Evolutionary conservation across 1,140 invertebrate species (phyloP).

Genomic region (Caenorhabditis tropicalis): DNA sequence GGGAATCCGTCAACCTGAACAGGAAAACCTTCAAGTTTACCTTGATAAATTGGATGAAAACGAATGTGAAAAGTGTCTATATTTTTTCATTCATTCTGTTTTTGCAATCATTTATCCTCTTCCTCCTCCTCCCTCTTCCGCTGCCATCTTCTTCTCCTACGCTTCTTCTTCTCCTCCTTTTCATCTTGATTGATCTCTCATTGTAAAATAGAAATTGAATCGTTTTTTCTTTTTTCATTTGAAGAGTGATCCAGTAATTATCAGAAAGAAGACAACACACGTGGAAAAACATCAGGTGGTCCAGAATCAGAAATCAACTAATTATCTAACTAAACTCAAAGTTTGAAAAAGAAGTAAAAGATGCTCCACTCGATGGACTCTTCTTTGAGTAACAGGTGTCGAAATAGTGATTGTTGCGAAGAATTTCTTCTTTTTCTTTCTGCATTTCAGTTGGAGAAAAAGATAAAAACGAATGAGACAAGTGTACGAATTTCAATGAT

Average conservation of each 20-base stretch:
- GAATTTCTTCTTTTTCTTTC: neutral
- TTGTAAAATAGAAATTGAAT: conserved; percentile 30
- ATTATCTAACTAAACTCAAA: neutral
- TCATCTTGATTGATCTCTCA: conserved; percentile 28
- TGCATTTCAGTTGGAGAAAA: conserved; percentile 2
- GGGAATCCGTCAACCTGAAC: neutral
- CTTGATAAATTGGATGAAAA: neutral
- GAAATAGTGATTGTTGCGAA: neutral
- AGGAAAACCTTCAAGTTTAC: neutral
- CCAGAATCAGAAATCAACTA: neutral
- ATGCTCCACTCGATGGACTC: neutral
- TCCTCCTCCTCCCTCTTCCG: neutral
- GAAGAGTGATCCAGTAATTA: conserved; percentile 1
- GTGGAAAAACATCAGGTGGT: neutral
- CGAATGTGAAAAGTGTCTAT: neutral
- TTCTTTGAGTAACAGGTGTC: conserved; percentile 13
- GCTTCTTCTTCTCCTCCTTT: neutral
- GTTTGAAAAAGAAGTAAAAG: neutral
- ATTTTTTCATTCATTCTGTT: neutral
- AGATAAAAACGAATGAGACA: neutral
- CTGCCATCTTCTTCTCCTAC: neutral
- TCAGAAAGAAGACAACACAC: neutral
- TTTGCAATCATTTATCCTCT: neutral
- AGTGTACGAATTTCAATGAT: conserved; percentile 38
- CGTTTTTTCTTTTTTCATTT: neutral